These are phyloP conservation scores for Ecliptopera silaceata DNA, from an alignment of 2,888 invertebrate species.

Conservation along the genomic window DNA sequence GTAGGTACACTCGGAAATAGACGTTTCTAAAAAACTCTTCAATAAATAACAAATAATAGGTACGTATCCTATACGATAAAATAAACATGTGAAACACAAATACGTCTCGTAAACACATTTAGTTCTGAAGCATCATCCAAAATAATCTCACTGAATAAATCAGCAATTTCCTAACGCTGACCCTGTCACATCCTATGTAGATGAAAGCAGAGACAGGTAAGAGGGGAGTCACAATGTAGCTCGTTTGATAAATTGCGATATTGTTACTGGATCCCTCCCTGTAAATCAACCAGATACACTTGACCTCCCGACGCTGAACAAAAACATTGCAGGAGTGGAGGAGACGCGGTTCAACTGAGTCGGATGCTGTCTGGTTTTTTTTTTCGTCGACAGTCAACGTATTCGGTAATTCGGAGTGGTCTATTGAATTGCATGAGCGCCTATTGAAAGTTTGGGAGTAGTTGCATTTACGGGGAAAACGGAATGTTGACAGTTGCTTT, in stretches of 20 bases:
- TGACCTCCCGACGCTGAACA: conserved; percentile 33
- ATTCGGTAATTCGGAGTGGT: conserved; percentile 54
- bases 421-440: conserved; percentile 49
- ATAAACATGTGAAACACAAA: too few species aligned
- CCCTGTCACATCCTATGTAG: conserved; percentile 50
- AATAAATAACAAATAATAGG: too few species aligned
- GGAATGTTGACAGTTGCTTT: conserved; percentile 12
- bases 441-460: conserved; percentile 38
- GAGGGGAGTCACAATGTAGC: conserved; percentile 72
- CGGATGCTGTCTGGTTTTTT: conserved; percentile 41
- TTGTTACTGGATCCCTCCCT: conserved; percentile 66
- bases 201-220: conserved; percentile 42
- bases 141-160: conserved; percentile 1
- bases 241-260: conserved; percentile 81
- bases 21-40: too few species aligned
- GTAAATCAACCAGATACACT: conserved; percentile 44
- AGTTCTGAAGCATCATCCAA: not conserved
- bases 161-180: conserved; percentile 32
- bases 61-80: too few species aligned
- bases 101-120: not conserved
- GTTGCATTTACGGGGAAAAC: conserved; percentile 30
- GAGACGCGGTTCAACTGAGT: conserved; percentile 29
- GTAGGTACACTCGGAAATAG: too few species aligned
- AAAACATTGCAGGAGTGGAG: conserved; percentile 8
- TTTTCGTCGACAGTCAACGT: conserved; percentile 50